A percentile compares a stretch with the other conserved stretches of the same genome.
Evolutionary conservation across 1,140 invertebrate species (phyloP).

Genomic region (Eueides isabella): DNA sequence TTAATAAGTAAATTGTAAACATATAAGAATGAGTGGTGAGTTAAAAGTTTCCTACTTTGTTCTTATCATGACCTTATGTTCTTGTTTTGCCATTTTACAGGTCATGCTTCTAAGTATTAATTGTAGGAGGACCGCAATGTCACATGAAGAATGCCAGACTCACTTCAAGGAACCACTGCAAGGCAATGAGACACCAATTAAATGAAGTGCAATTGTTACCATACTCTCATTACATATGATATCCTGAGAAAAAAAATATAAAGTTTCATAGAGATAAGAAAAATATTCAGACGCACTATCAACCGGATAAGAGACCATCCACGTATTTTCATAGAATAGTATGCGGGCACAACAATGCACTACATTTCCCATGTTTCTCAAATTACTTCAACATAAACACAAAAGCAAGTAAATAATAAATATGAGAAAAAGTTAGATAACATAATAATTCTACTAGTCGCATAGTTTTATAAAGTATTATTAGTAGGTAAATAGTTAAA

Average conservation of each 20-base stretch:
- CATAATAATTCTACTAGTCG: background rate
- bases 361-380: slow-evolving; percentile 25
- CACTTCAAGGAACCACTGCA: slow-evolving; percentile 47
- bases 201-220: slow-evolving; percentile 29
- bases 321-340: slow-evolving; percentile 19
- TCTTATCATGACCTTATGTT: background rate
- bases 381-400: slow-evolving; percentile 17
- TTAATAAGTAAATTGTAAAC: too few relatives aligned
- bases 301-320: background rate
- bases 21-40: background rate
- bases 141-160: slow-evolving; percentile 40
- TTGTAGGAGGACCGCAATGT: slow-evolving; percentile 20
- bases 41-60: background rate
- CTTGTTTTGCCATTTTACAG: background rate
- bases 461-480: background rate
- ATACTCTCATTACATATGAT: slow-evolving; percentile 40
- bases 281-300: background rate
- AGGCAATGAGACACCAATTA: slow-evolving; percentile 43
- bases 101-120: slow-evolving; percentile 45
- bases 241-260: slow-evolving; percentile 23
- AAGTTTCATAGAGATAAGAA: background rate
- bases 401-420: slow-evolving; percentile 8
- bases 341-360: slow-evolving; percentile 26
- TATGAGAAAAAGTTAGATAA: background rate
- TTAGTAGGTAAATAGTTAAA: background rate